Evolutionary conservation across 2,797 vertebrate species (phyloP).

Genomic region (Valencia hispanica): DNA sequence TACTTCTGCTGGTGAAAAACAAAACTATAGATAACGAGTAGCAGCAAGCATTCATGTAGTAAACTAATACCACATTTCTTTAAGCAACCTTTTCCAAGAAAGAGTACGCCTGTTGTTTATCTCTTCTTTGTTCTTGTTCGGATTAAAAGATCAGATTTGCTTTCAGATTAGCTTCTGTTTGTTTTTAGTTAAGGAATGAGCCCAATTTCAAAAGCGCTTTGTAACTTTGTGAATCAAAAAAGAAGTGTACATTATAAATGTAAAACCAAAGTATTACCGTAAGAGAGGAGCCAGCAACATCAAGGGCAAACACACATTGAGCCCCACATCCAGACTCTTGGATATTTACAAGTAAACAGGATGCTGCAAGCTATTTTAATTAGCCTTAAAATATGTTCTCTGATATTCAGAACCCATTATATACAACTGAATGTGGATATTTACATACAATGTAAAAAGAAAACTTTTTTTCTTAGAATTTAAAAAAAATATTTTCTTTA

Average conservation of each 20-base stretch:
- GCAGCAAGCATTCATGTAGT: neutral
- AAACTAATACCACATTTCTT: neutral
- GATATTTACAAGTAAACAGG: neutral
- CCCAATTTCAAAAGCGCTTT: neutral
- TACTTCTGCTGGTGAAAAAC: neutral
- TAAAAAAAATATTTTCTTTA: neutral
- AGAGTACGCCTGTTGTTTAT: neutral
- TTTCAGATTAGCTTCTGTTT: neutral
- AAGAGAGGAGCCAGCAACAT: too few relatives aligned
- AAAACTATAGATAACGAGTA: neutral
- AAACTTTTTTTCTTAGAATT: neutral
- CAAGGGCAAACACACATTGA: too few relatives aligned
- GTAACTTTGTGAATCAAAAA: neutral
- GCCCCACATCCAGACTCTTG: too few relatives aligned
- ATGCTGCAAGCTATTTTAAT: neutral
- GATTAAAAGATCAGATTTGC: neutral
- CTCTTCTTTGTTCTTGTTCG: neutral
- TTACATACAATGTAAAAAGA: neutral
- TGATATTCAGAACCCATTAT: neutral
- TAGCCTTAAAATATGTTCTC: neutral
- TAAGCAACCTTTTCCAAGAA: constrained; percentile 3
- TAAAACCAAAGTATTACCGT: neutral
- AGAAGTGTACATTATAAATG: neutral
- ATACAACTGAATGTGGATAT: neutral
- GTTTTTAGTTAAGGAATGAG: neutral